Base-by-base conservation (phyloP, 92 coral and sea anemone species). In the Paramuricea clavata region DNA sequence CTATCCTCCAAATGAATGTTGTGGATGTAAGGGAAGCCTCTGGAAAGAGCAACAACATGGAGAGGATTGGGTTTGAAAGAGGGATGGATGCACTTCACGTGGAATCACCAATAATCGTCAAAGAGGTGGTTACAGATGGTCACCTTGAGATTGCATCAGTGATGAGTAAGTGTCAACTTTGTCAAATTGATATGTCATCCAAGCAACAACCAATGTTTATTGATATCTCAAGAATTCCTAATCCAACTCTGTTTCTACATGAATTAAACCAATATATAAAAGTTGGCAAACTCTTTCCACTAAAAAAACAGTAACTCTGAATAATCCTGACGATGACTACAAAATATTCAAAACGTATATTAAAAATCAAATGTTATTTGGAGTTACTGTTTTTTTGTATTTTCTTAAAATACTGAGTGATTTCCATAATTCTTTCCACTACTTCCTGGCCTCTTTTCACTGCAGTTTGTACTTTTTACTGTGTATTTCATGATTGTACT, bases 81-180 rank as follows among this genome's bases (percentile, higher is more conserved):
- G 89, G 83, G 7, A 74, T 85, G 74, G 89, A 76, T 59, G 17
- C 56, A 10, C 61, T 85, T 15, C 42, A 56, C 3, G 36, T 71
- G n/a, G n/a, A n/a, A n/a, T 74, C 82, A 13, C 31, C 64, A 13
- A 85, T 85, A 84, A n/a, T 26, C 28, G 36, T 85, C 26, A 85
- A 50, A 74, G 89, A 85, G 72, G 89, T 85, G 13, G 89, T 85
- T 11, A 85, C 89, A 22, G 78, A 85, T 85, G 89, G 89, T 30
- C 89, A 85, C 69, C n/a, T 52, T 19, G 89, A 85, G 61, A 85
- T 85, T 73, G 83, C 73, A 30, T 84, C 89, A 17, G 52, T 85
- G 33, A 32, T 85, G 71, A 85, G 89, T 85, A 76, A 74, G 83
- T 75, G 15, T 61, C 9, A 5, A 61, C n/a, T 21, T 61, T 61